phyloP scores from a whole-genome alignment of 2,113 vertebrate genomes.

The Dipodomys ordii region DNA sequence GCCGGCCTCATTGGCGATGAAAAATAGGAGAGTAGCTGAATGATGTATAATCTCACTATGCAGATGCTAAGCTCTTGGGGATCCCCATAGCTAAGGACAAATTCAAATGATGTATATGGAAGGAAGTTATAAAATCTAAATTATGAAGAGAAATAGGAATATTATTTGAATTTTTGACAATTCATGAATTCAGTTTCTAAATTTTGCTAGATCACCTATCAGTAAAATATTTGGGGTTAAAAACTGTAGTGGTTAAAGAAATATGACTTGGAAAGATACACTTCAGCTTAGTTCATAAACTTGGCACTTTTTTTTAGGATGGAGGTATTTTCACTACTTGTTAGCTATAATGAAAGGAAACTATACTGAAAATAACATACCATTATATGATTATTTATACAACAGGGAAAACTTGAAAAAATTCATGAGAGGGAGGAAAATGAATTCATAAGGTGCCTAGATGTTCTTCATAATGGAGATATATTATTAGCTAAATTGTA shows the following conservation, averaged over 20 bases:
- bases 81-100: background rate
- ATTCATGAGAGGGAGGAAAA: slow-evolving; percentile 36
- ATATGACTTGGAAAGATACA: background rate
- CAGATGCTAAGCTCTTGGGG: background rate
- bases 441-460: slow-evolving; percentile 63
- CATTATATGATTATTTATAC: slow-evolving; percentile 26
- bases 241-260: background rate
- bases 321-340: background rate
- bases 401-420: slow-evolving; percentile 12
- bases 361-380: slow-evolving; percentile 48
- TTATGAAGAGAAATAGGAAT: background rate
- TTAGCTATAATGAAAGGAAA: slow-evolving; percentile 18
- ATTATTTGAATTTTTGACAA: background rate
- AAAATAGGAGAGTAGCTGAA: background rate
- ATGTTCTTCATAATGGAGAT: slow-evolving; percentile 62
- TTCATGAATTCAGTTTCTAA: background rate
- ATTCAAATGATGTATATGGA: background rate
- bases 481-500: slow-evolving; percentile 70
- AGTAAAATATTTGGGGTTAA: slow-evolving; percentile 20
- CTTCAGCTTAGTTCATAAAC: background rate
- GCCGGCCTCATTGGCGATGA: background rate
- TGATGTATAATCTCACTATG: background rate
- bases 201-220: background rate
- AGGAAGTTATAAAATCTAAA: background rate
- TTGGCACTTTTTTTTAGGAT: background rate